Evolutionary conservation across 1,140 invertebrate species (phyloP), one percentile per base, ranked within the genome.

Genomic region (Cyrtorhinus lividipennis): DNA sequence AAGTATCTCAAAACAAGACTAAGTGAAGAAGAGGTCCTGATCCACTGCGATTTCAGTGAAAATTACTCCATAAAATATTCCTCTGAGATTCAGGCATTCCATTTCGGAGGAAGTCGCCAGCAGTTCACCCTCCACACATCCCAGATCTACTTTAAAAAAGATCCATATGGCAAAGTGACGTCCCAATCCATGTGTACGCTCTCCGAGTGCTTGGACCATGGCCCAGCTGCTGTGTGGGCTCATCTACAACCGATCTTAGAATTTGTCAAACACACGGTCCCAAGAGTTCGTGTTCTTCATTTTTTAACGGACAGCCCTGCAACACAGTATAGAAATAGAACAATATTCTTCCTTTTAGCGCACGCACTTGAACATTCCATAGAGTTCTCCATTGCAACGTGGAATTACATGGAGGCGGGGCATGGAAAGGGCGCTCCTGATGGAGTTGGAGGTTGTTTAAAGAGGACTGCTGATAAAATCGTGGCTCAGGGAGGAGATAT

Each of bases 381-480:
- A 8, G 30, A 38, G 15, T 8, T 5, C 5, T 38, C 30, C 5
- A 15, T 38, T 5, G 30, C 30, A 38, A 69, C 68, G 0, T 75
- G 71, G 72, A 74, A 72, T 56, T 73, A 69, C 66, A 61, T 53
- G 15, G 71, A 70, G 59, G 61, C 69, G 30, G 69, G 71, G 0
- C 71, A 72, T 63, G 72, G 72, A 0, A 74, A 73, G 65, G 71
- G 72, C 0, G 68, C 68, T 8, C 68, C 71, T 13, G 70, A 73
- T 67, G 71, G 69, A 2, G 68, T 77, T 56, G 75, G 75, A 26
- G 74, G 70, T 5, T 65, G 66, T 30, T 67, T 75, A 30, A 77
- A 78, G 67, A 68, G 71, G 71, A 71, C 67, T 24, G 71, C 71
- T 24, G 66, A 72, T 48, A 18, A 23, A 20, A 22, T 63, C 8